Evolutionary conservation across 2,113 vertebrate species (phyloP).

Genomic region (Tetrax tetrax): DNA sequence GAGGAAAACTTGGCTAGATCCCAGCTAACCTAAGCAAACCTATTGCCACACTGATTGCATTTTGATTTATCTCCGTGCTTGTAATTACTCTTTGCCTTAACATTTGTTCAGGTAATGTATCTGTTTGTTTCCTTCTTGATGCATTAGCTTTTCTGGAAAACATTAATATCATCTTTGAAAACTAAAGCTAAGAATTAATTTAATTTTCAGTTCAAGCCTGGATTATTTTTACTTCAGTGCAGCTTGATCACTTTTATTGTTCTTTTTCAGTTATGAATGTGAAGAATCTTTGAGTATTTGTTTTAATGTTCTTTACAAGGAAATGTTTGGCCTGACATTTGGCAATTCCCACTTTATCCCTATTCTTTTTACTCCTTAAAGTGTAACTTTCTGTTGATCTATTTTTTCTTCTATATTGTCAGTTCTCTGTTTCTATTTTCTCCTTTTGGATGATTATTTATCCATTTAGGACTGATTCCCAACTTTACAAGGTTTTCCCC

Average conservation of each 20-base stretch:
- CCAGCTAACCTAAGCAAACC: not conserved
- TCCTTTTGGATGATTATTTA: not conserved
- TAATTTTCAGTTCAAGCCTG: not conserved
- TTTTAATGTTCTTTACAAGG: not conserved
- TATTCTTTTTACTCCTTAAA: not conserved
- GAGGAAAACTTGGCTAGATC: not conserved
- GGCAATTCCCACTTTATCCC: not conserved
- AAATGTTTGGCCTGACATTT: not conserved
- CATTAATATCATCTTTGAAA: not conserved
- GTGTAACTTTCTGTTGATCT: not conserved
- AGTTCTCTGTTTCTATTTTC: not conserved
- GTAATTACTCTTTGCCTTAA: conserved; percentile 9
- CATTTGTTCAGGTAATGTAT: not conserved
- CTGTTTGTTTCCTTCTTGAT: conserved; percentile 15
- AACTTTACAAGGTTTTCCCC: not conserved
- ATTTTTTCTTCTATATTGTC: not conserved
- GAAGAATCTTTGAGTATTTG: not conserved
- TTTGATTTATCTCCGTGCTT: conserved; percentile 48
- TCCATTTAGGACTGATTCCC: not conserved
- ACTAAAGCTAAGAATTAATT: not conserved
- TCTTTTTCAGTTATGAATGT: not conserved
- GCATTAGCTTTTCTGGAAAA: not conserved
- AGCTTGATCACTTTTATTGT: not conserved
- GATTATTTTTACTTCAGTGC: not conserved
- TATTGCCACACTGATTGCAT: not conserved